Evolutionary conservation across 2,888 invertebrate species (phyloP).

Genomic region (Trichacis sp.): DNA sequence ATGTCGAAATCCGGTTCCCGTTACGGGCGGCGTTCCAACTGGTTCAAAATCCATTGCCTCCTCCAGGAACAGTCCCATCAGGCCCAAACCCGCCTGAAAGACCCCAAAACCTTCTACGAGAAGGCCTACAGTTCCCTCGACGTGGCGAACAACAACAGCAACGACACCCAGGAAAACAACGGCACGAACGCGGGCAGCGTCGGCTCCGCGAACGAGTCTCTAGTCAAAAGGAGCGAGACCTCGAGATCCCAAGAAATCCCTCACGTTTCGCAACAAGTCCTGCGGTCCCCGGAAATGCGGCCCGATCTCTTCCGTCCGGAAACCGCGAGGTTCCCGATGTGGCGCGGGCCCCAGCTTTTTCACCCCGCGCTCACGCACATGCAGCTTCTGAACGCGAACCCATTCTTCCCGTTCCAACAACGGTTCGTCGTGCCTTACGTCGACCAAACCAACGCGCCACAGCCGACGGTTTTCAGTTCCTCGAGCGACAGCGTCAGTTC

Average conservation of each 20-base stretch:
- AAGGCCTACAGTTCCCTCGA: conserved; percentile 60
- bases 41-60: conserved; percentile 92
- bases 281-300: conserved; percentile 50
- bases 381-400: conserved; percentile 59
- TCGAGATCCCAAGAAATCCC: conserved; percentile 50
- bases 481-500: conserved; percentile 63
- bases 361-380: conserved; percentile 61
- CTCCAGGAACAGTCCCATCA: conserved; percentile 71
- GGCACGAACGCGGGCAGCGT: conserved; percentile 39
- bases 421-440: conserved; percentile 61
- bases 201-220: conserved; percentile 45
- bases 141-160: conserved; percentile 56
- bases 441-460: conserved; percentile 54
- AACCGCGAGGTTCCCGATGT: conserved; percentile 60
- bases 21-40: conserved; percentile 90
- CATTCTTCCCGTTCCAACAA: conserved; percentile 63
- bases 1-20: conserved; percentile 94
- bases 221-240: conserved; percentile 32
- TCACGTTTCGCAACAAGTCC: conserved; percentile 47
- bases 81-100: conserved; percentile 57
- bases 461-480: conserved; percentile 55
- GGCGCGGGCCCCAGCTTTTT: conserved; percentile 61
- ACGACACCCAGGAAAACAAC: conserved; percentile 46
- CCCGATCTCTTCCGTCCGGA: conserved; percentile 60
- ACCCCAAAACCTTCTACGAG: conserved; percentile 58